Conservation (phyloP, 2,888 invertebrate genomes). For the Drosophila incognita region DNA sequence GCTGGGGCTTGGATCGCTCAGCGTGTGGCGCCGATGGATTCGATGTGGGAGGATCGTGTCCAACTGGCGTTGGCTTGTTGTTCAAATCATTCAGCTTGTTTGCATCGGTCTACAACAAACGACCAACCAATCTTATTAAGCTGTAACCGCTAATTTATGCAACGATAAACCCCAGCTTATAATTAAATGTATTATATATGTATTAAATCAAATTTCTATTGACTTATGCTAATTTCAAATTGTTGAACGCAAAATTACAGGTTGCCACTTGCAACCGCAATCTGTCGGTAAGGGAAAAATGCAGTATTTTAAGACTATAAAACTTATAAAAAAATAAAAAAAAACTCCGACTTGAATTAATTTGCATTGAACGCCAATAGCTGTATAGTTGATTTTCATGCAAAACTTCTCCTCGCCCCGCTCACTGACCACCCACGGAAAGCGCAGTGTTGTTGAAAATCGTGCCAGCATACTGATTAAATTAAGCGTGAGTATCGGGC, state of each 20-base stretch:
- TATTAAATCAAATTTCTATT: slow-evolving; percentile 51
- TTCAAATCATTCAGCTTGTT: slow-evolving; percentile 38
- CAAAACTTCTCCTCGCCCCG: slow-evolving; percentile 10
- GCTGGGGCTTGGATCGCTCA: slow-evolving; percentile 80
- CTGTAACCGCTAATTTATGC: slow-evolving; percentile 18
- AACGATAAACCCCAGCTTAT: slow-evolving; percentile 10
- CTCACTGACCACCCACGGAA: not conserved
- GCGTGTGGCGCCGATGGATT: slow-evolving; percentile 2
- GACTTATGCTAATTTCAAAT: slow-evolving; percentile 60
- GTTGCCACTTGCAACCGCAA: not conserved
- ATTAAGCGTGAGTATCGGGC: slow-evolving; percentile 67
- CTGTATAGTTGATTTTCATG: slow-evolving; percentile 14
- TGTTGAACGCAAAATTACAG: slow-evolving; percentile 11
- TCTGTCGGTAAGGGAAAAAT: not conserved
- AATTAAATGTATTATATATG: slow-evolving; percentile 22
- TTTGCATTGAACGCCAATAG: slow-evolving; percentile 52
- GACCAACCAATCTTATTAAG: slow-evolving; percentile 19
- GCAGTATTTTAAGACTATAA: slow-evolving; percentile 29
- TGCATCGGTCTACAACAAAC: slow-evolving; percentile 36
- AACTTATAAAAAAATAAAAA: slow-evolving; percentile 8
- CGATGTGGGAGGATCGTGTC: slow-evolving; percentile 2
- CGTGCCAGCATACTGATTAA: slow-evolving; percentile 66
- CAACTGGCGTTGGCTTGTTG: slow-evolving; percentile 22
- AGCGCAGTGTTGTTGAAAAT: slow-evolving; percentile 40
- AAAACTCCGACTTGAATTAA: slow-evolving; percentile 40